A percentile compares a stretch with the other conserved stretches of the same genome.
phyloP scores from a whole-genome alignment of 2,888 invertebrate species.

The Germaria angustata region DNA sequence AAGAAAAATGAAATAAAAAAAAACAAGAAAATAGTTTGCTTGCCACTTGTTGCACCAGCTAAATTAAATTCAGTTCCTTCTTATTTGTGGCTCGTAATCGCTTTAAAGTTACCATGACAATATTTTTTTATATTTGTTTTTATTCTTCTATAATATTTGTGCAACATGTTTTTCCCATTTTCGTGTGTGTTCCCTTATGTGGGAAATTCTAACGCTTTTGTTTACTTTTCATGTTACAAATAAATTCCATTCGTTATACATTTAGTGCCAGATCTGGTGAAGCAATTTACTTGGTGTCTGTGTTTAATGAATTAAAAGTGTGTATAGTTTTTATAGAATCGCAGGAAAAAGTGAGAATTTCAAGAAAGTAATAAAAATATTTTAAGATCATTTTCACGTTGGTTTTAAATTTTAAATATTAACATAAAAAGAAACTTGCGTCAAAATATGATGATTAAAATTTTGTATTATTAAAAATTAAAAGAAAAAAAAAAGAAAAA shows the following conservation, averaged over 20 bases:
- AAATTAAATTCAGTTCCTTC: not conserved
- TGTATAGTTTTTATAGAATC: not conserved
- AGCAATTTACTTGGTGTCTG: not conserved
- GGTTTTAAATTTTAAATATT: slow-evolving; percentile 7
- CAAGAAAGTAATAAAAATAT: slow-evolving; percentile 14
- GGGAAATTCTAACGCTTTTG: slow-evolving; percentile 1
- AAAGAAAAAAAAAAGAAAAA: too few relatives aligned
- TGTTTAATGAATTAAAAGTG: not conserved
- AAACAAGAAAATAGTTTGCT: slow-evolving; percentile 2
- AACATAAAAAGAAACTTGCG: not conserved
- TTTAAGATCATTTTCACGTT: slow-evolving; percentile 31
- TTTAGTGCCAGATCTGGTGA: not conserved
- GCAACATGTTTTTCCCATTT: not conserved
- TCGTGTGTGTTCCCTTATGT: not conserved
- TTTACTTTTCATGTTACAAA: not conserved
- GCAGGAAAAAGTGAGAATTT: slow-evolving; percentile 8
- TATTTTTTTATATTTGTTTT: not conserved
- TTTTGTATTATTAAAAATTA: too few relatives aligned
- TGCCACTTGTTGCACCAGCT: slow-evolving; percentile 47
- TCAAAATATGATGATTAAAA: not conserved
- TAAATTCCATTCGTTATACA: not conserved
- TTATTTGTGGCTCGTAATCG: slow-evolving; percentile 10
- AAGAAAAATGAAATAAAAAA: not conserved
- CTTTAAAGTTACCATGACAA: slow-evolving; percentile 24
- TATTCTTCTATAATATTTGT: not conserved